Percentiles rank a stretch among this genome's conserved stretches.
Evolutionary conservation across 2,888 invertebrate genomes (phyloP).

Genomic region (Pachydiplax longipennis): DNA sequence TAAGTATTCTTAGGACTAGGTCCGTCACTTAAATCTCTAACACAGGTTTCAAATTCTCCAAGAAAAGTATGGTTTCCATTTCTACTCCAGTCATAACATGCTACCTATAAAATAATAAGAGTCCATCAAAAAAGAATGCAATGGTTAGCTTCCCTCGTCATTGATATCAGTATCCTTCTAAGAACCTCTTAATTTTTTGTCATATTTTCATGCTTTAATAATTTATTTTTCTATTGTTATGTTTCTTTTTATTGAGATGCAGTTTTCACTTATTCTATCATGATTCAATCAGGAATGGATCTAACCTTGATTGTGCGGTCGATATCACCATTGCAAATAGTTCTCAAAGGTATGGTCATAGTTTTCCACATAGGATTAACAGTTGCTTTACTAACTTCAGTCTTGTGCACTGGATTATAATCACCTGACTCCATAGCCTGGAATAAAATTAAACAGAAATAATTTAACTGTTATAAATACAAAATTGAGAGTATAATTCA

Average conservation of each 20-base stretch:
- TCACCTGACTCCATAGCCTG: conserved; percentile 13
- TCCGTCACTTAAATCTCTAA: conserved; percentile 59
- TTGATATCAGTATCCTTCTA: too few relatives aligned
- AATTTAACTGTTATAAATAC: neutral
- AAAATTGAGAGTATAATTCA: too few relatives aligned
- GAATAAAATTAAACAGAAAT: neutral
- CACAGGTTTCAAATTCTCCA: conserved; percentile 60
- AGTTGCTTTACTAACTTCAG: conserved; percentile 63
- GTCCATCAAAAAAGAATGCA: neutral
- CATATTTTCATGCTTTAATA: too few relatives aligned
- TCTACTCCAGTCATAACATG: conserved; percentile 63
- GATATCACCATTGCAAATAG: conserved; percentile 64
- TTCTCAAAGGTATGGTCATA: conserved; percentile 60
- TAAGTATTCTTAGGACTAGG: conserved; percentile 56
- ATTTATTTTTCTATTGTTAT: too few relatives aligned
- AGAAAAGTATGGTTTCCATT: conserved; percentile 62
- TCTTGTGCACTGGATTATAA: conserved; percentile 60
- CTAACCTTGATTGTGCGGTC: conserved; percentile 63
- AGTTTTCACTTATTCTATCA: too few relatives aligned
- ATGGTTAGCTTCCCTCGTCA: too few relatives aligned
- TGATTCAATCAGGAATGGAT: neutral
- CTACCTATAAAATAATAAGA: conserved; percentile 49
- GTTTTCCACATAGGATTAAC: conserved; percentile 64
- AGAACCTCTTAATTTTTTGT: too few relatives aligned
- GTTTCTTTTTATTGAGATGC: too few relatives aligned